Percentiles rank a stretch among this genome's conserved stretches.
These are phyloP conservation scores for Virgularia gustaviana DNA, from an alignment of 92 coral and sea anemone species.

Conservation along the genomic window DNA sequence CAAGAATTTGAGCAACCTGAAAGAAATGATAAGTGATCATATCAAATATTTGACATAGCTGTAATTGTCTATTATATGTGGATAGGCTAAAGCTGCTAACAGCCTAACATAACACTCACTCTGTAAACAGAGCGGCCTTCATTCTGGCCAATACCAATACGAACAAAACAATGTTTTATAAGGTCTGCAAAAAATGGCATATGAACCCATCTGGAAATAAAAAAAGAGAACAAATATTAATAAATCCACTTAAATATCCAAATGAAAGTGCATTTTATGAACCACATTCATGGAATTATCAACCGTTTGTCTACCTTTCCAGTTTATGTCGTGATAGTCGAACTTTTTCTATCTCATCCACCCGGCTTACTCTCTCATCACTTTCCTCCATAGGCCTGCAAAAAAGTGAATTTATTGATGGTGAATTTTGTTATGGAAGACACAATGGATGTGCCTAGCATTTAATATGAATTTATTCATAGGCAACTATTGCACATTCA, in stretches of 20 bases:
- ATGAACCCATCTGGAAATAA: slow-evolving; percentile 81
- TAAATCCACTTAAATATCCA: neutral
- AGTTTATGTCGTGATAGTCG: slow-evolving; percentile 90
- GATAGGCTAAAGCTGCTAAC: too few species aligned
- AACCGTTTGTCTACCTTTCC: slow-evolving; percentile 70
- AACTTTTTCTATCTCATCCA: slow-evolving; percentile 79
- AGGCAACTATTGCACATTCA: too few species aligned
- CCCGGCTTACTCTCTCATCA: slow-evolving; percentile 56
- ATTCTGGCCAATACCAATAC: slow-evolving; percentile 93
- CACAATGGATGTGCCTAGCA: too few species aligned
- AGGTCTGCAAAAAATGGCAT: slow-evolving; percentile 86
- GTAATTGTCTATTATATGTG: too few species aligned
- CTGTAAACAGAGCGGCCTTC: slow-evolving; percentile 93
- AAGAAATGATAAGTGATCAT: neutral
- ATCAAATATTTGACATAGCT: neutral
- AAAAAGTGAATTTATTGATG: too few species aligned
- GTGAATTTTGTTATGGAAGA: too few species aligned
- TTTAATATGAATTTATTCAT: too few species aligned
- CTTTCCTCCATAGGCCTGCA: slow-evolving; percentile 57
- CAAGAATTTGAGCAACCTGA: slow-evolving; percentile 90
- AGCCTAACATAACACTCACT: too few species aligned
- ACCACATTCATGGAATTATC: neutral
- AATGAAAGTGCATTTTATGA: neutral
- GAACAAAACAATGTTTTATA: slow-evolving; percentile 74
- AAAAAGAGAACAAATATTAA: neutral